Evolutionary conservation across 2,888 invertebrate genomes (phyloP).

Genomic region (Beris morrisii): DNA sequence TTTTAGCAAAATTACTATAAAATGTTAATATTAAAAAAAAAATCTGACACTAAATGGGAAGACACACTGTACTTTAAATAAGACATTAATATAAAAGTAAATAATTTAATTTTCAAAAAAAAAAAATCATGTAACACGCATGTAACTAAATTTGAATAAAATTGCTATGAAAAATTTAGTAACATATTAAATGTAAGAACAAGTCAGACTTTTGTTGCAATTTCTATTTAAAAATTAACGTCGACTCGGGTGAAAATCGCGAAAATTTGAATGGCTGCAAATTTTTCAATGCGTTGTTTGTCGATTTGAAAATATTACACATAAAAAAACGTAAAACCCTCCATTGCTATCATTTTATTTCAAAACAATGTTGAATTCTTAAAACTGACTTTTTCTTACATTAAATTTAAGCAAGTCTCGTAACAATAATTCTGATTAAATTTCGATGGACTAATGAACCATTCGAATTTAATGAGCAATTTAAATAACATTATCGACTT

Average conservation of each 20-base stretch:
- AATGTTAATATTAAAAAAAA: slow-evolving; percentile 16
- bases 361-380: background rate
- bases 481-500: background rate
- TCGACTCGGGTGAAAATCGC: slow-evolving; percentile 35
- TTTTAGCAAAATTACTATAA: slow-evolving; percentile 9
- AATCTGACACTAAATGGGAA: slow-evolving; percentile 40
- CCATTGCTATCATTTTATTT: background rate
- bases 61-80: slow-evolving; percentile 22
- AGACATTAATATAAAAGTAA: slow-evolving; percentile 11
- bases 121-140: too few relatives aligned
- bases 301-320: slow-evolving; percentile 7
- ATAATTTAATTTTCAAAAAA: slow-evolving; percentile 6
- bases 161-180: background rate
- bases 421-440: too few relatives aligned
- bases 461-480: background rate
- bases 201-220: slow-evolving; percentile 28
- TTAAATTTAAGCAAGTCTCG: background rate
- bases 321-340: slow-evolving; percentile 35
- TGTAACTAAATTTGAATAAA: slow-evolving; percentile 1
- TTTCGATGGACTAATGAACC: too few relatives aligned
- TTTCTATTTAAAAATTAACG: slow-evolving; percentile 5
- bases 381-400: slow-evolving; percentile 22
- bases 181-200: slow-evolving; percentile 30
- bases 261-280: slow-evolving; percentile 58
- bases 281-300: slow-evolving; percentile 44